Conservation (phyloP, 1,140 invertebrate species). For the Metopolophium dirhodum region DNA sequence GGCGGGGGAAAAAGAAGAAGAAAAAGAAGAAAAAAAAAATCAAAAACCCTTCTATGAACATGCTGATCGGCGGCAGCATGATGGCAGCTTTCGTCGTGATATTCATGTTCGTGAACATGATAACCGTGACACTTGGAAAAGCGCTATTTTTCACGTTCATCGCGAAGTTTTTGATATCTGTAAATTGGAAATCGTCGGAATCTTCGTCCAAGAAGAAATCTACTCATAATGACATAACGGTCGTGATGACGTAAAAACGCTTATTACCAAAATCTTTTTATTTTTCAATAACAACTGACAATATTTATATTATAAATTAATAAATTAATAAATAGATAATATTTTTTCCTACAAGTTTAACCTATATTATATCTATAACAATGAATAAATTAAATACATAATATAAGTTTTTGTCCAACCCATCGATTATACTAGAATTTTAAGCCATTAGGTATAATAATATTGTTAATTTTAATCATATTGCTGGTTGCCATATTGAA, state of each 20-base stretch:
- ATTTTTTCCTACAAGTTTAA: not conserved
- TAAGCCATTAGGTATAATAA: not conserved
- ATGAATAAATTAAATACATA: not conserved
- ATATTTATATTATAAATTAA: not conserved
- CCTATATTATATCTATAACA: not conserved
- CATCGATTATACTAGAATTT: not conserved
- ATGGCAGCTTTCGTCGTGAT: not conserved
- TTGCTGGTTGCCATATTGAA: conserved; percentile 32
- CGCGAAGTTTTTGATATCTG: conserved; percentile 17
- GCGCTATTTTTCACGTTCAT: conserved; percentile 34
- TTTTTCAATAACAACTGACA: not conserved
- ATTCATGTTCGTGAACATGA: not conserved
- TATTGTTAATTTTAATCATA: conserved; percentile 24
- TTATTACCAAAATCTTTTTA: not conserved
- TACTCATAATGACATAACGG: not conserved
- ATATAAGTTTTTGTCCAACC: not conserved
- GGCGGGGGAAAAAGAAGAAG: not conserved
- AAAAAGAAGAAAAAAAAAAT: not conserved
- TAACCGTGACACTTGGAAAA: not conserved
- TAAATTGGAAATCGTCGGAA: not conserved
- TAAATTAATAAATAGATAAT: not conserved
- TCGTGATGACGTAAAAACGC: not conserved
- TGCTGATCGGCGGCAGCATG: conserved; percentile 21
- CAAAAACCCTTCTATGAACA: conserved; percentile 4
- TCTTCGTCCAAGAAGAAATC: not conserved